Evolutionary conservation across 2,888 invertebrate species (phyloP), one percentile per base, ranked within the genome.

Genomic region (Xanthia icteritia): DNA sequence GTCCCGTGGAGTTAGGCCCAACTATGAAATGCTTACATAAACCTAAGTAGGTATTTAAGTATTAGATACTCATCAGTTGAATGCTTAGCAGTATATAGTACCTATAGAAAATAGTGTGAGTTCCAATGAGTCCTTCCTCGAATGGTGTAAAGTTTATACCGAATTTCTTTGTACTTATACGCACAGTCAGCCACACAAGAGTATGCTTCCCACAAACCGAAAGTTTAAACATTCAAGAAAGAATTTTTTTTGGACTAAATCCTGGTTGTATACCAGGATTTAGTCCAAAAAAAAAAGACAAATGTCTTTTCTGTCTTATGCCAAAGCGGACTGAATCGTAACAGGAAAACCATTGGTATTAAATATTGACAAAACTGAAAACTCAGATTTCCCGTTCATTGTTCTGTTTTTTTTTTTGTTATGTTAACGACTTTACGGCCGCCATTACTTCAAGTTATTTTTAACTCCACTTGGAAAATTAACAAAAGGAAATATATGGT

Each of bases 341-440:
- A 69, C 81, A 77, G 81, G 79, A 81, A 79, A 81, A 64, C 72
- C 63, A 56, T 61, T 36, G 60, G 72, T 73, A 72, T 74, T 60
- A 73, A 76, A 68, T 82, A 78, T 84, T 83, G 83, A 83, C 71
- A 75, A 79, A 81, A 67, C 65, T 77, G 68, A 61, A 77, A 69
- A 75, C 61, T 36, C 56, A 36, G 20, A 51, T 78, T 82, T 85
- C 56, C 81, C 67, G 81, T 66, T 74, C 67, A 81, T 85, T 86
- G 86, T 84, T 72, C 54, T n/a, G 45, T 64, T 61, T 72, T 72
- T n/a, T 73, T 48, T 66, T 58, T 68, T 77, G 70, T 82, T 76
- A 60, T 76, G 67, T 48, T 77, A 61, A 68, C n/a, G 64, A 48
- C 48, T 77, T 76, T 63, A 71, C 58, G 45, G 39, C 9, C 61